These are phyloP conservation scores for Norana najaformis DNA, from an alignment of 2,888 invertebrate species.

Conservation along the genomic window DNA sequence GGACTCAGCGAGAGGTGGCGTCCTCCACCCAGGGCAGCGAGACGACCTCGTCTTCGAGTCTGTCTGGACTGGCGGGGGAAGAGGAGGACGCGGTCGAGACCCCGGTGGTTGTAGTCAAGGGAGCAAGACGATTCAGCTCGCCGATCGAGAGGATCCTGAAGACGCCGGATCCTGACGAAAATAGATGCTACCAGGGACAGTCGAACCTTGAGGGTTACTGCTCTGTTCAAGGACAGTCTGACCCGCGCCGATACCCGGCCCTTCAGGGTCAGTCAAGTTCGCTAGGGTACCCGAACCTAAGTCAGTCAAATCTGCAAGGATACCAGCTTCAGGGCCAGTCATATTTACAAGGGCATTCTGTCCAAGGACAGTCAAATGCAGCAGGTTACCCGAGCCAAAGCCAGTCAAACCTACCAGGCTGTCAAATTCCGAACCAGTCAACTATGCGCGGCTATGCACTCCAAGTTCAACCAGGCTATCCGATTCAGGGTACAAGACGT, in stretches of 20 bases:
- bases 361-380: neutral
- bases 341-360: neutral
- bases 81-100: neutral
- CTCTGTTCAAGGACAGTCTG: neutral
- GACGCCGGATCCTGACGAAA: neutral
- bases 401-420: neutral
- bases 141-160: neutral
- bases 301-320: neutral
- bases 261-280: neutral
- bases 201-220: neutral
- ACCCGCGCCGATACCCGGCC: neutral
- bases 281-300: neutral
- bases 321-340: neutral
- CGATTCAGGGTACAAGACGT: neutral
- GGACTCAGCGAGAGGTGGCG: constrained; percentile 46
- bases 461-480: neutral
- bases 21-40: neutral
- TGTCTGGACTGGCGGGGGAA: constrained; percentile 34
- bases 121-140: neutral
- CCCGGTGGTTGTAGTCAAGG: neutral
- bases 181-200: neutral
- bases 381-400: neutral
- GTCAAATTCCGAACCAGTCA: too few relatives aligned
- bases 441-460: neutral
- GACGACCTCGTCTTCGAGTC: constrained; percentile 21